These are phyloP conservation scores for Heterodera filipjevi DNA, from an alignment of 2,888 invertebrate genomes.

Conservation along the genomic window DNA sequence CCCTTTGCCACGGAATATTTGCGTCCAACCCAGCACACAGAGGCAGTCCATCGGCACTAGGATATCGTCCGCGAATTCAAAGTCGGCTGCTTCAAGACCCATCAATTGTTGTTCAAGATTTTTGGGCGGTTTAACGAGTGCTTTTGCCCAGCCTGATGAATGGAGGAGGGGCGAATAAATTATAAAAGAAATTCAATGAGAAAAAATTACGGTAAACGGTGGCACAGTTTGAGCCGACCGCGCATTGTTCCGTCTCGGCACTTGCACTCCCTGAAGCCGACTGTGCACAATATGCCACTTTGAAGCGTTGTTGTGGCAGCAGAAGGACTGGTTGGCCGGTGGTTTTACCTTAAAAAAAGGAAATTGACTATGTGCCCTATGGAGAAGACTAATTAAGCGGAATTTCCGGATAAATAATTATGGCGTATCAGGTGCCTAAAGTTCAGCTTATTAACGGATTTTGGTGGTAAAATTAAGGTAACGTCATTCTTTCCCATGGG, in stretches of 20 bases:
- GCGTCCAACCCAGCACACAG: constrained; percentile 21
- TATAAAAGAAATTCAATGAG: neutral
- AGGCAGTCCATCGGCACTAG: constrained; percentile 24
- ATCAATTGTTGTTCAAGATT: neutral
- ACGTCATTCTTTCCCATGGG: too few species aligned
- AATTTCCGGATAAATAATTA: neutral
- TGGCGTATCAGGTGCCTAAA: neutral
- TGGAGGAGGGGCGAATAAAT: neutral
- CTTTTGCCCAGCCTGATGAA: constrained; percentile 4
- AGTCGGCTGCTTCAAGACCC: neutral
- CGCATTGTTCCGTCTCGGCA: constrained; percentile 14
- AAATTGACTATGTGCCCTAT: neutral
- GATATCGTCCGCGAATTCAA: neutral
- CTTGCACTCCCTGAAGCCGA: neutral
- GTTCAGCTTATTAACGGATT: neutral
- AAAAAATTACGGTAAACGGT: constrained; percentile 11
- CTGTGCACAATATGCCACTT: neutral
- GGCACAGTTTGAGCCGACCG: constrained; percentile 22
- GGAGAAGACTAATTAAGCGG: neutral
- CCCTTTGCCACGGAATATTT: neutral
- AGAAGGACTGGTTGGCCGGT: constrained; percentile 4
- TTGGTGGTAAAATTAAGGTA: too few species aligned
- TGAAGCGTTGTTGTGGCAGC: constrained; percentile 1
- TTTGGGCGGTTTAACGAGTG: neutral
- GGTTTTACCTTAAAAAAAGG: neutral